Conservation (phyloP, 1,140 invertebrate species). For the Zophobas atratus region DNA sequence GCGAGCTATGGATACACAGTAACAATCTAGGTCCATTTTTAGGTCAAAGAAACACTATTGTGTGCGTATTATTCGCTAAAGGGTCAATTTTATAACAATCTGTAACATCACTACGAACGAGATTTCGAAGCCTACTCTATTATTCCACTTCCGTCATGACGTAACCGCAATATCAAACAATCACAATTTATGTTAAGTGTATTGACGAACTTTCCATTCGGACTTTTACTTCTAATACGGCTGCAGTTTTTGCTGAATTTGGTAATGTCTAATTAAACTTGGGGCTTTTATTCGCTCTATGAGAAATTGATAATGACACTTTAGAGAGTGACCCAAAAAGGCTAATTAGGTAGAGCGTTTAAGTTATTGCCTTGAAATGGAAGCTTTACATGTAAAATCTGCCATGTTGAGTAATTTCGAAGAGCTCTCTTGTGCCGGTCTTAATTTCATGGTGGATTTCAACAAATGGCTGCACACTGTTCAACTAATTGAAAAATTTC, state of each 20-base stretch:
- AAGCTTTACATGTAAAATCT: neutral
- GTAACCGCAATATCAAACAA: constrained; percentile 14
- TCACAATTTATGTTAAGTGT: constrained; percentile 3
- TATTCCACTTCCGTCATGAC: constrained; percentile 22
- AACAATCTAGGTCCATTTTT: constrained; percentile 17
- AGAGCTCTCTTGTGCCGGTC: constrained; percentile 1
- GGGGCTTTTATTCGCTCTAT: neutral
- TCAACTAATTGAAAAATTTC: constrained; percentile 37
- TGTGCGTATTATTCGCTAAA: neutral
- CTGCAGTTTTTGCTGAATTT: constrained; percentile 12
- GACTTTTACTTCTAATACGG: constrained; percentile 1
- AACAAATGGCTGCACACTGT: neutral
- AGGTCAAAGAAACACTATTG: constrained; percentile 20
- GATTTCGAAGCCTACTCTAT: constrained; percentile 5
- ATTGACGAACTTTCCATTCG: constrained; percentile 24
- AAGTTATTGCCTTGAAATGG: constrained; percentile 20
- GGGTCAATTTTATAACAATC: neutral
- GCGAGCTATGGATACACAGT: constrained; percentile 13
- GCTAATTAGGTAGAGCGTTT: constrained; percentile 4
- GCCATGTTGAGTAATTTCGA: neutral
- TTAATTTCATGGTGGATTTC: constrained; percentile 34
- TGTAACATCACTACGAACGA: neutral
- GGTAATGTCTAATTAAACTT: neutral
- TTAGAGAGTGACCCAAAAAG: constrained; percentile 13
- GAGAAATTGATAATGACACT: constrained; percentile 4